Evolutionary conservation across 2,113 vertebrate genomes (phyloP), one percentile per base, ranked within the genome.

Genomic region (Hydrochoerus hydrochaeris): DNA sequence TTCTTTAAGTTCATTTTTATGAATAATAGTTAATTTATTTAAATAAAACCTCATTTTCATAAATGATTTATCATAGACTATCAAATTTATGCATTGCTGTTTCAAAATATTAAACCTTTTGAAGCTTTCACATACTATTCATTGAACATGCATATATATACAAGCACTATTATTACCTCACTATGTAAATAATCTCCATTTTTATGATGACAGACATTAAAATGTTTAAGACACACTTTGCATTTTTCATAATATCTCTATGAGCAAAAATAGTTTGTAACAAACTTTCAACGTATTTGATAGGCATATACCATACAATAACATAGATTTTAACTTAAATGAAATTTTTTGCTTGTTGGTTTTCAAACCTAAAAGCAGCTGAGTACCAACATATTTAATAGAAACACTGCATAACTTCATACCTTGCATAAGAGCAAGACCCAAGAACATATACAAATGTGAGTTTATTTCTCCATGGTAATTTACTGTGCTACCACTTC

Each of bases 361-460:
- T 95, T 93, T 73, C 30, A 30, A 92, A 67, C 28, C 1, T 58
- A 41, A 96, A 89, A 57, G 24, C 38, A 95, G 93, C 75, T 85
- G 16, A 46, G 1, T 4, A 62, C 14, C 60, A 80, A 88, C 2
- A 46, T 63, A 96, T 71, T 85, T 94, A 77, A 86, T 54, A 54
- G 49, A 95, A 88, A 67, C 67, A 9, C 4, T 85, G 41, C 32
- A 49, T 78, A 71, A 28, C 49, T 81, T 16, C 0, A 7, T 32
- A 84, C 35, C 28, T 75, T 84, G 35, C n/a, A 26, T 20, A 89
- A 60, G 11, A 80, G 24, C 38, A 87, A 88, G 54, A 88, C 17
- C 90, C 54, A 94, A 91, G 13, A 75, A 62, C 52, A 54, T 26
- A 73, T 28, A 69, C 13, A 20, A 93, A 38, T 77, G 19, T 0